Evolutionary conservation across 2,888 invertebrate species (phyloP).

Genomic region (Aphodius sticticus): DNA sequence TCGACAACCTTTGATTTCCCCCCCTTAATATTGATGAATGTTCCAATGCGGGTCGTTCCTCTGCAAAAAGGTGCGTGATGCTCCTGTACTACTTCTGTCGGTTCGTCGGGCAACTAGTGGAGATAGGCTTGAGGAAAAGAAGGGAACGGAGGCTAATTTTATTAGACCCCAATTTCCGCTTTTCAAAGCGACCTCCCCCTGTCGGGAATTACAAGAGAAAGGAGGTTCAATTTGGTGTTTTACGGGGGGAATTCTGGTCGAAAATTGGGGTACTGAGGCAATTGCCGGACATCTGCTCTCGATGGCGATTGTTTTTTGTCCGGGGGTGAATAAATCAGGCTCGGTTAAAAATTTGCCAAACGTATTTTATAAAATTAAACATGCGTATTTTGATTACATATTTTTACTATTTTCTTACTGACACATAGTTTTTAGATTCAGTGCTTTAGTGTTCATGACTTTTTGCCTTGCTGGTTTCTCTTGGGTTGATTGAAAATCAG

Average conservation of each 20-base stretch:
- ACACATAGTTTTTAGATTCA: too few species aligned
- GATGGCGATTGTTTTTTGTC: background rate
- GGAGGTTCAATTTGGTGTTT: background rate
- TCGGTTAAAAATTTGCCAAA: background rate
- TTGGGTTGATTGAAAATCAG: too few species aligned
- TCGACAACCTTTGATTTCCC: background rate
- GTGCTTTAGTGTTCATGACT: too few species aligned
- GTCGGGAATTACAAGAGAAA: background rate
- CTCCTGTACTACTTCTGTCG: background rate
- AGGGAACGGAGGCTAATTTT: background rate
- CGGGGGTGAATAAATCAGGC: background rate
- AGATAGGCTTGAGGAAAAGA: background rate
- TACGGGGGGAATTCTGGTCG: background rate
- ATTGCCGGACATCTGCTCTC: background rate
- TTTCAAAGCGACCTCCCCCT: background rate
- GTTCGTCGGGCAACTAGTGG: background rate
- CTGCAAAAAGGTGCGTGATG: conserved; percentile 4
- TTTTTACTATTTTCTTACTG: too few species aligned
- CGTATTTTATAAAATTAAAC: too few species aligned
- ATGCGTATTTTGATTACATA: too few species aligned
- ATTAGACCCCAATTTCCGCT: conserved; percentile 4
- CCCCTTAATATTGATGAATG: background rate
- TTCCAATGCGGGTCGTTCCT: background rate
- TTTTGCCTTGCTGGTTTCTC: too few species aligned
- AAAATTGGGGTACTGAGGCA: background rate